Evolutionary conservation across 2,797 vertebrate genomes (phyloP).

Genomic region (Microchirus variegatus): DNA sequence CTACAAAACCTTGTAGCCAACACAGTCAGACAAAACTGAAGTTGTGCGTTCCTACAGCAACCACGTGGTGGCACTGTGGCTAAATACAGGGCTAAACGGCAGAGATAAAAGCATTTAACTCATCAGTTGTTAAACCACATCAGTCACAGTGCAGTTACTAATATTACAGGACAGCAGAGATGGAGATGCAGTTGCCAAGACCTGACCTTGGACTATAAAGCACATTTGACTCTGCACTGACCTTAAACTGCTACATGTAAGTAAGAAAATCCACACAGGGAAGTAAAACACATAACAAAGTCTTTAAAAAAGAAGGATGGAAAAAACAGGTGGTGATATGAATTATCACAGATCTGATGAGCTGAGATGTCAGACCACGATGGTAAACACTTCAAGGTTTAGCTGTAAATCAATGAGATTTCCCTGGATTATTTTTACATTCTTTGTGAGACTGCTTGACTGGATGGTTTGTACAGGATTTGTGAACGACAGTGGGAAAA

Average conservation of each 20-base stretch:
- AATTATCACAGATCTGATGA: conserved; percentile 16
- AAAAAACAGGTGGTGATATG: conserved; percentile 53
- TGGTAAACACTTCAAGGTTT: too few relatives aligned
- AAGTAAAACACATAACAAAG: conserved; percentile 42
- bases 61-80: conserved; percentile 55
- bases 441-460: too few relatives aligned
- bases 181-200: conserved; percentile 37
- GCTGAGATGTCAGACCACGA: neutral
- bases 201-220: conserved; percentile 45
- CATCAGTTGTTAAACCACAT: conserved; percentile 28
- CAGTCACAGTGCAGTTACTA: conserved; percentile 24
- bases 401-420: neutral
- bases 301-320: conserved; percentile 35
- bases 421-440: conserved; percentile 5
- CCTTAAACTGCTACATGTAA: conserved; percentile 26
- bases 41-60: conserved; percentile 14
- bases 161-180: conserved; percentile 31
- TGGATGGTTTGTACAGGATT: too few relatives aligned
- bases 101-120: neutral
- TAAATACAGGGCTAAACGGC: conserved; percentile 1
- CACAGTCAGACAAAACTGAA: neutral
- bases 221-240: conserved; percentile 28
- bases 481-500: too few relatives aligned
- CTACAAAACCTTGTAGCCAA: neutral
- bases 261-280: conserved; percentile 21